A percentile compares a stretch with the other conserved stretches of the same genome.
Conservation (phyloP, 1,140 invertebrate species). For the Formica selysi region DNA sequence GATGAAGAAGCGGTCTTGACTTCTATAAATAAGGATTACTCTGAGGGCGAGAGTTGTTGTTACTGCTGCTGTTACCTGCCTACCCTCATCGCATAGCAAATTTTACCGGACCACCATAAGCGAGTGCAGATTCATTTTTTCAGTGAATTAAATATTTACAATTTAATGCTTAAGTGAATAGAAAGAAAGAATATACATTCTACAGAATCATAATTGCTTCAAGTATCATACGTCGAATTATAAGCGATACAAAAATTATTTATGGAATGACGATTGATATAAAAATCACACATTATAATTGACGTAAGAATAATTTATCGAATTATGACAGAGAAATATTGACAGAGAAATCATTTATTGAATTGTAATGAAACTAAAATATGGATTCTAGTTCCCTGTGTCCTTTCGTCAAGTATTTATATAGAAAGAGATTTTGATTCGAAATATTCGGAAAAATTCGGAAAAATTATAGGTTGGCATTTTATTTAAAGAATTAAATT, state of each 20-base stretch:
- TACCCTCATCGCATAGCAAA: conserved; percentile 27
- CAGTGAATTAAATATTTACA: conserved; percentile 32
- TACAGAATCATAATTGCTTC: neutral
- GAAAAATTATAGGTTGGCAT: neutral
- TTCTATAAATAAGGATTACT: conserved; percentile 74
- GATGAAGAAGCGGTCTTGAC: conserved; percentile 59
- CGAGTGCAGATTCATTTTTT: conserved; percentile 2
- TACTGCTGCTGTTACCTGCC: neutral
- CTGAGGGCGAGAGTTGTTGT: neutral
- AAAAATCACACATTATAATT: neutral
- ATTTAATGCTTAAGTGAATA: conserved; percentile 11
- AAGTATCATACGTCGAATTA: neutral
- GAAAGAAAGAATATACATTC: neutral
- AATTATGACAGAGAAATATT: too few relatives aligned
- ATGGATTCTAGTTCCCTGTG: too few relatives aligned
- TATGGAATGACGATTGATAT: neutral
- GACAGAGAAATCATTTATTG: neutral
- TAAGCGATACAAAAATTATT: too few relatives aligned
- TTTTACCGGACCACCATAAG: conserved; percentile 42
- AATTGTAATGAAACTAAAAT: neutral
- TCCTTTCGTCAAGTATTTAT: neutral
- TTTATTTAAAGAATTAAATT: neutral
- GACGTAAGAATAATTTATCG: neutral
- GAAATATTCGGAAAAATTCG: neutral
- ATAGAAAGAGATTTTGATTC: neutral